A percentile compares a stretch with the other conserved stretches of the same genome.
Evolutionary conservation across 2,797 vertebrate genomes (phyloP).

Genomic region (Pseudochirops cupreus): DNA sequence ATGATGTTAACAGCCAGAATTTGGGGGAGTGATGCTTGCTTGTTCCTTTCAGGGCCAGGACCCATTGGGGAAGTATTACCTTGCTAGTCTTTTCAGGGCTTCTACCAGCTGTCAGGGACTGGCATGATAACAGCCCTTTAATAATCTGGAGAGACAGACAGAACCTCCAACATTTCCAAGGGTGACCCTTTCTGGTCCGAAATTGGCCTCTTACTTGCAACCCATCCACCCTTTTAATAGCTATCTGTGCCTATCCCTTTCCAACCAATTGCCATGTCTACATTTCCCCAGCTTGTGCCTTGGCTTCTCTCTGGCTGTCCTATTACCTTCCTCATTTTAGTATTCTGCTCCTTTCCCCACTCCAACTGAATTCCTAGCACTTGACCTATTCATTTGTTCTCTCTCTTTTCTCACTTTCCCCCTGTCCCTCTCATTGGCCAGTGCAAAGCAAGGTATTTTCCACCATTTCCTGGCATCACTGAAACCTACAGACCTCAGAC

Average conservation of each 20-base stretch:
- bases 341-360: background rate
- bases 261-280: background rate
- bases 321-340: background rate
- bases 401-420: background rate
- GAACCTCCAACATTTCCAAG: background rate
- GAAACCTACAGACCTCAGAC: background rate
- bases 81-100: background rate
- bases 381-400: constrained; percentile 2
- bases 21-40: background rate
- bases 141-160: background rate
- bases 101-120: background rate
- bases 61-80: background rate
- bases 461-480: background rate
- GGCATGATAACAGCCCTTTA: background rate
- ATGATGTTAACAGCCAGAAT: background rate
- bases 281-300: background rate
- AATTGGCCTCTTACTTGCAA: background rate
- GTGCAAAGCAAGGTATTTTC: background rate
- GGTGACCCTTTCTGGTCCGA: background rate
- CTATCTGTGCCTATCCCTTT: background rate
- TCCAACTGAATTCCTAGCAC: background rate
- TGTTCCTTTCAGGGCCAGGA: background rate
- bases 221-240: background rate
- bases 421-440: background rate
- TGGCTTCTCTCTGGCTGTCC: background rate